These are phyloP conservation scores for Poeciliopsis presidionis DNA, from an alignment of 2,797 vertebrate genomes.

Conservation along the genomic window DNA sequence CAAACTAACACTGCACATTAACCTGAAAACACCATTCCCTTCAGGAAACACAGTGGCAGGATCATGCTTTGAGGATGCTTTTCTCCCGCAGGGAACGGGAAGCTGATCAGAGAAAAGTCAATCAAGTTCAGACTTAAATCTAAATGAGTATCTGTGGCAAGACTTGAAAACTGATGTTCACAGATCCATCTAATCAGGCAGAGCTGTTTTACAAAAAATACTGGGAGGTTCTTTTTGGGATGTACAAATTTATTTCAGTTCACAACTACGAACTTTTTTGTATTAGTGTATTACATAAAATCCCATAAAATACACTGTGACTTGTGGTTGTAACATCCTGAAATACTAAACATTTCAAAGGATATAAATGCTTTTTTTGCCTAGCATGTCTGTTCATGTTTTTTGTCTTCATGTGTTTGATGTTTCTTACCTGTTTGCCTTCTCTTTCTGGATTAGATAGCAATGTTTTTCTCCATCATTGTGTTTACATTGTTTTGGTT, in stretches of 20 bases:
- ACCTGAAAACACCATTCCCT: background rate
- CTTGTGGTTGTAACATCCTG: background rate
- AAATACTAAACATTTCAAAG: background rate
- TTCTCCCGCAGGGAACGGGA: background rate
- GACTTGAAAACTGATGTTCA: background rate
- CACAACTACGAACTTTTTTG: background rate
- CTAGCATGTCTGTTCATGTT: background rate
- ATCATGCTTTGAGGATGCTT: slow-evolving; percentile 2
- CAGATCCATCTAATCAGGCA: background rate
- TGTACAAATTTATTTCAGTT: background rate
- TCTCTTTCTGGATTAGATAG: slow-evolving; percentile 41
- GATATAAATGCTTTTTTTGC: background rate
- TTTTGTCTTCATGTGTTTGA: slow-evolving; percentile 25
- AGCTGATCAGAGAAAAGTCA: background rate
- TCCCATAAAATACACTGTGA: background rate
- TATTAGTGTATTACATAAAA: background rate
- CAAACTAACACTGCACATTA: background rate
- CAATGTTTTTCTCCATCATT: slow-evolving; percentile 31
- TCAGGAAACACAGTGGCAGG: background rate
- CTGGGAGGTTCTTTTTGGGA: no score
- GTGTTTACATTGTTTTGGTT: slow-evolving; percentile 37
- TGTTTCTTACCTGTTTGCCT: slow-evolving; percentile 8
- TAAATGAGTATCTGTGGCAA: background rate
- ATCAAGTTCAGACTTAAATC: background rate
- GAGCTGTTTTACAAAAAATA: background rate